Evolutionary conservation across 2,888 invertebrate species (phyloP).

Genomic region (Oxyscelio sp.): DNA sequence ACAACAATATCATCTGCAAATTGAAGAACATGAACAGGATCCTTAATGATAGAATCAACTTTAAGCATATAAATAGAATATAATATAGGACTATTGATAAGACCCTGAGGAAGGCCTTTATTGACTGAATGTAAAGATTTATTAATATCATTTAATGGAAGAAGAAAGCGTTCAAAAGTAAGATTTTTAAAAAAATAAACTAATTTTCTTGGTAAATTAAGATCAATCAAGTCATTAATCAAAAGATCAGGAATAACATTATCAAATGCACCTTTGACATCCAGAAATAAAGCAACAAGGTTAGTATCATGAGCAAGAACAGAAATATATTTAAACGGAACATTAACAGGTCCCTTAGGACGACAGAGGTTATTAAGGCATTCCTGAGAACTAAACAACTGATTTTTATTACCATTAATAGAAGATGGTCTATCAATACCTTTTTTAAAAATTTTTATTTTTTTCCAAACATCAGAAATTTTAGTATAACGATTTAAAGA

Average conservation of each 20-base stretch:
- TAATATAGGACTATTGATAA: constrained; percentile 28
- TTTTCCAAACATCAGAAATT: constrained; percentile 41
- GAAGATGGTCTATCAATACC: constrained; percentile 11
- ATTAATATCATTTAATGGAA: not conserved
- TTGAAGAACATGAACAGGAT: constrained; percentile 28
- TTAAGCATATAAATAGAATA: constrained; percentile 48
- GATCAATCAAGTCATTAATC: constrained; percentile 39
- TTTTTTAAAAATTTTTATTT: constrained; percentile 50
- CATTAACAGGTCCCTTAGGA: not conserved
- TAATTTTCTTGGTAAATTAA: constrained; percentile 34
- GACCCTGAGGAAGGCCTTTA: constrained; percentile 58
- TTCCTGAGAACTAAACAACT: not conserved
- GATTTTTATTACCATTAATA: not conserved
- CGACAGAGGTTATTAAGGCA: not conserved
- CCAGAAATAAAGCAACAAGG: constrained; percentile 38
- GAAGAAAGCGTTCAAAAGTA: constrained; percentile 18
- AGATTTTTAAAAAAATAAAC: constrained; percentile 49
- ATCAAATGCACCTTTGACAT: constrained; percentile 61
- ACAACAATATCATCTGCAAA: constrained; percentile 61
- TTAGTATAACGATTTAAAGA: constrained; percentile 14
- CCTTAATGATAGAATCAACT: constrained; percentile 12
- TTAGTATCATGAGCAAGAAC: not conserved
- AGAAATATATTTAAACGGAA: not conserved
- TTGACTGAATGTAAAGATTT: not conserved
- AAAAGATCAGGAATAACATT: constrained; percentile 54